A percentile compares a stretch with the other conserved stretches of the same genome.
These are phyloP conservation scores for Crotalus viridis DNA, from an alignment of 2,113 vertebrate genomes.

Conservation along the genomic window DNA sequence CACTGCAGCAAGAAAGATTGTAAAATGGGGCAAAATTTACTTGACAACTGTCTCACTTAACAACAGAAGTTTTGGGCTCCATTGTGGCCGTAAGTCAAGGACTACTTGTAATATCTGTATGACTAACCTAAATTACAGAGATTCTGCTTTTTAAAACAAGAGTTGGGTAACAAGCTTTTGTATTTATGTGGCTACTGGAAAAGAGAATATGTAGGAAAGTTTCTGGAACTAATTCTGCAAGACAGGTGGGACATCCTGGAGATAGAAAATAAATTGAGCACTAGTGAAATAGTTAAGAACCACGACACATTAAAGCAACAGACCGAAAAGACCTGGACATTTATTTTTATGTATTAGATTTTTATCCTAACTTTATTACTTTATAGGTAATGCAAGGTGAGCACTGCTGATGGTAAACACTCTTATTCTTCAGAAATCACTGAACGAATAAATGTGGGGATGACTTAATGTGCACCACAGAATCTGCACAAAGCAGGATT, in stretches of 20 bases:
- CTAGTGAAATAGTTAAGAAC: background rate
- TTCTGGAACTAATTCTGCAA: background rate
- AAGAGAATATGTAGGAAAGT: background rate
- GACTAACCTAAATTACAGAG: too few species aligned
- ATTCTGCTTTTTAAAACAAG: background rate
- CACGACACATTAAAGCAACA: background rate
- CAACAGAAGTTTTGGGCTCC: too few species aligned
- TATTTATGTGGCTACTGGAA: background rate
- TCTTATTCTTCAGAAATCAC: background rate
- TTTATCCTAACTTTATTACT: background rate
- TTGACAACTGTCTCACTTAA: too few species aligned
- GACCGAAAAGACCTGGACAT: background rate
- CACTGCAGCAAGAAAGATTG: too few species aligned
- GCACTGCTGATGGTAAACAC: background rate
- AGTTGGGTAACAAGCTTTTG: background rate
- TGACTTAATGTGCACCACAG: background rate
- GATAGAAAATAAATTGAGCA: background rate
- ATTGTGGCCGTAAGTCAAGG: too few species aligned
- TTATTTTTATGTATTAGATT: background rate
- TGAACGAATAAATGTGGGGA: background rate
- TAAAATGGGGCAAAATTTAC: too few species aligned
- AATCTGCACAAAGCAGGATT: background rate
- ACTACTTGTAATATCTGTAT: background rate
- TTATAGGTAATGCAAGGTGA: background rate
- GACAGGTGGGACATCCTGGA: too few species aligned